A percentile compares a stretch with the other conserved stretches of the same genome.
Conservation (phyloP, 1,140 invertebrate species). For the Arctopsyche grandis region DNA sequence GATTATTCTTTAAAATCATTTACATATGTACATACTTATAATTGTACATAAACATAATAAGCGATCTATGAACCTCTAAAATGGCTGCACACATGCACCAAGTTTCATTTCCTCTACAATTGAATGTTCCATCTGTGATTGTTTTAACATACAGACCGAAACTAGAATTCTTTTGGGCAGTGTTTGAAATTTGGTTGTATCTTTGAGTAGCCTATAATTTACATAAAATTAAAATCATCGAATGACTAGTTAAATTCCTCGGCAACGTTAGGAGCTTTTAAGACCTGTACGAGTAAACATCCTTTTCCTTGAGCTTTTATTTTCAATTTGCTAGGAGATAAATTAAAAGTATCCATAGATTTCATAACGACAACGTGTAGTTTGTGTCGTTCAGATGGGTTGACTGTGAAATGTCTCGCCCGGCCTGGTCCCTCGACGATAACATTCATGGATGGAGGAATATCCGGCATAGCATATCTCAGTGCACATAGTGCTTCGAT, state of each 20-base stretch:
- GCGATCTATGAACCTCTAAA: conserved; percentile 56
- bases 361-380: conserved; percentile 57
- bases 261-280: not conserved
- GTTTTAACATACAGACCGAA: conserved; percentile 57
- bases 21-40: not conserved
- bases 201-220: conserved; percentile 65
- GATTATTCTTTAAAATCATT: no score
- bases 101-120: conserved; percentile 56
- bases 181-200: conserved; percentile 63
- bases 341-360: conserved; percentile 57
- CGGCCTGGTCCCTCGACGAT: conserved; percentile 50
- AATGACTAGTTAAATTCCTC: not conserved
- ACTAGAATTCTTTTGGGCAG: conserved; percentile 31
- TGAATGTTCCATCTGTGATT: conserved; percentile 59
- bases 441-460: conserved; percentile 56
- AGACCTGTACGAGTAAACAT: conserved; percentile 69
- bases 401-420: conserved; percentile 51
- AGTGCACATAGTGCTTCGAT: conserved; percentile 68
- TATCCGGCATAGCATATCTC: conserved; percentile 54
- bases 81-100: conserved; percentile 61
- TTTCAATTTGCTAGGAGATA: conserved; percentile 62
- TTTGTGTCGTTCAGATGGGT: conserved; percentile 53
- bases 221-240: conserved; percentile 6
- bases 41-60: not conserved
- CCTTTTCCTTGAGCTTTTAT: conserved; percentile 67